These are phyloP conservation scores for Sweltsa coloradensis DNA, from an alignment of 1,140 invertebrate species.

Conservation along the genomic window DNA sequence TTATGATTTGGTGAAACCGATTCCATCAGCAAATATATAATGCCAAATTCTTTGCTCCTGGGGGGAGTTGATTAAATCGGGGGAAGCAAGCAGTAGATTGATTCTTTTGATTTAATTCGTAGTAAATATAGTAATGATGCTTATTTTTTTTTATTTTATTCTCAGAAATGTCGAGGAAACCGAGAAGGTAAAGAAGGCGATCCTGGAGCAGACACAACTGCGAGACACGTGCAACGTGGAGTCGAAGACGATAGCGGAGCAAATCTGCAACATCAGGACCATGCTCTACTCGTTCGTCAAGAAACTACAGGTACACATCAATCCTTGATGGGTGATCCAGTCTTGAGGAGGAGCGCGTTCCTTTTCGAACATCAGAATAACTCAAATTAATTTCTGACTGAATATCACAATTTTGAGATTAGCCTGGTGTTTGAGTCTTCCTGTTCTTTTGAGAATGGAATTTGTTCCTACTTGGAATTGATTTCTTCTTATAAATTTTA, in stretches of 20 bases:
- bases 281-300: constrained; percentile 25
- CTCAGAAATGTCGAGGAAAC: constrained; percentile 52
- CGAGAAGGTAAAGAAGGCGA: constrained; percentile 42
- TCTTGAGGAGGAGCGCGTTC: too few species aligned
- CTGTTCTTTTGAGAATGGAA: too few species aligned
- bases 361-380: too few species aligned
- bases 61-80: neutral
- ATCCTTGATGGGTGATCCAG: too few species aligned
- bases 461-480: too few species aligned
- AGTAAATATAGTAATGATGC: neutral
- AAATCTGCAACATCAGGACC: constrained; percentile 21
- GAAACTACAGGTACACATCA: constrained; percentile 28
- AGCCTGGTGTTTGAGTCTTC: too few species aligned
- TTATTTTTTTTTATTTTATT: constrained; percentile 14
- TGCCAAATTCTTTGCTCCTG: neutral
- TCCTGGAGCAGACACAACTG: constrained; percentile 31
- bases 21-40: too few species aligned
- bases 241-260: constrained; percentile 31
- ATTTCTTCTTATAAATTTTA: too few species aligned
- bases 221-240: constrained; percentile 32
- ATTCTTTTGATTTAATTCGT: neutral
- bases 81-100: too few species aligned
- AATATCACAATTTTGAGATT: too few species aligned
- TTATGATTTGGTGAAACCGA: too few species aligned
- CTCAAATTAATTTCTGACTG: too few species aligned